Evolutionary conservation across 2,888 invertebrate species (phyloP), one percentile per base, ranked within the genome.

Genomic region (Gisinianus flammeolus): DNA sequence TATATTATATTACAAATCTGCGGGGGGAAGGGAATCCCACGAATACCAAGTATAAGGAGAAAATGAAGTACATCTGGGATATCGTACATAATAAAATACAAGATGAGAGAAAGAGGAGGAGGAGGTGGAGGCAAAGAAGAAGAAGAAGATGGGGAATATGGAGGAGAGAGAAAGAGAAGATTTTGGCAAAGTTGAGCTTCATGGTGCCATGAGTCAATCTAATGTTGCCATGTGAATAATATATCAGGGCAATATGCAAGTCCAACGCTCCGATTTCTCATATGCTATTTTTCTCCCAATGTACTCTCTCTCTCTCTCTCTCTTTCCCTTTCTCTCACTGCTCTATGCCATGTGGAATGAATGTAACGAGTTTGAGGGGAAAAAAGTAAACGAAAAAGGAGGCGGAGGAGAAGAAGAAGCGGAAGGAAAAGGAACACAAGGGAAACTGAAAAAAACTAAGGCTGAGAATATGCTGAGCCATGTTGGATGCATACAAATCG

Each of bases 151-250:
- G 44, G 44, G 44, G 19, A 44, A 44, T 19, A 44, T 44, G 12
- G 44, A 6, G 44, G 12, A 12, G 5, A 8, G 35, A 35, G 35
- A 35, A 35, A 8, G 12, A 58, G 62, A 28, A 28, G 62, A 62
- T 62, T 22, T 62, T 62, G 62, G 62, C 28, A 62, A 62, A 62
- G 62, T 62, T 62, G 62, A 62, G 62, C 26, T 62, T 62, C 62
- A 62, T 62, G 62, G 62, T 62, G 62, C 62, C 62, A 62, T 62
- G 62, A 62, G 62, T 62, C 62, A 62, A 62, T 62, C 62, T 62
- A 62, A 62, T 62, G 62, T 62, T 26, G 62, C 24, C 62, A 26
- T 62, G 62, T 62, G 62, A 62, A 62, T 62, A 62, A 62, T 62
- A 62, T 62, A 62, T 62, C 26, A 62, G 62, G 26, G 16, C 26